phyloP scores from a whole-genome alignment of 1,140 invertebrate genomes.

The Cydia pomonella region DNA sequence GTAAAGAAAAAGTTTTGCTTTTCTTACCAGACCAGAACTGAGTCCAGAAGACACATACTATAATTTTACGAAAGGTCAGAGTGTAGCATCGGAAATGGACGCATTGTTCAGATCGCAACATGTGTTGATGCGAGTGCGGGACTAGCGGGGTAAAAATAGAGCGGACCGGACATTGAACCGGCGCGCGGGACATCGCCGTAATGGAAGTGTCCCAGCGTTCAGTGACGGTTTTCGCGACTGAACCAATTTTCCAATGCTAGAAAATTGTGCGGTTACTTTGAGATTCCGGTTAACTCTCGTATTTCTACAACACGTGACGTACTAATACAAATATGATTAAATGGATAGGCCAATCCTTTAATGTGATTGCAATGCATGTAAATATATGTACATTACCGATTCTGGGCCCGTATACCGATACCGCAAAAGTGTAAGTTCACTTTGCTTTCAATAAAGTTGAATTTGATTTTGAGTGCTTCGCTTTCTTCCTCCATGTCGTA shows the following conservation, averaged over 20 bases:
- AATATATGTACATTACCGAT: too few relatives aligned
- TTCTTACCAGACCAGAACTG: not conserved
- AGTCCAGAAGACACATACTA: conserved; percentile 16
- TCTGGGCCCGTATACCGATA: too few relatives aligned
- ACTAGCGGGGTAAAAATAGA: conserved; percentile 68
- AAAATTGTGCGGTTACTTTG: conserved; percentile 8
- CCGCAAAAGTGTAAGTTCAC: too few relatives aligned
- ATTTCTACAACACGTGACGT: not conserved
- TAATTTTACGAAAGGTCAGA: conserved; percentile 50
- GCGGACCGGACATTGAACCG: conserved; percentile 70
- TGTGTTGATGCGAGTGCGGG: conserved; percentile 53
- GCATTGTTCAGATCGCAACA: conserved; percentile 59
- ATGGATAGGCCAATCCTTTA: too few relatives aligned
- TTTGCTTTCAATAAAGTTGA: too few relatives aligned
- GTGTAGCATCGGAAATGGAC: conserved; percentile 39
- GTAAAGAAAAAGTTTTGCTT: not conserved
- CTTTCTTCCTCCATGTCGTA: too few relatives aligned
- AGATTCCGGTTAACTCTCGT: not conserved
- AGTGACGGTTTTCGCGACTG: conserved; percentile 47
- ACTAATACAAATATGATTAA: not conserved
- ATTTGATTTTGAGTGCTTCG: too few relatives aligned
- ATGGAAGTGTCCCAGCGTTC: conserved; percentile 67
- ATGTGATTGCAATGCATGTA: too few relatives aligned
- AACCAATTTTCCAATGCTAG: conserved; percentile 43
- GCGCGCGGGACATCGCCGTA: conserved; percentile 60